phyloP scores from a whole-genome alignment of 53 echinoderm and acorn worm genomes.

The Arbacia lixula region DNA sequence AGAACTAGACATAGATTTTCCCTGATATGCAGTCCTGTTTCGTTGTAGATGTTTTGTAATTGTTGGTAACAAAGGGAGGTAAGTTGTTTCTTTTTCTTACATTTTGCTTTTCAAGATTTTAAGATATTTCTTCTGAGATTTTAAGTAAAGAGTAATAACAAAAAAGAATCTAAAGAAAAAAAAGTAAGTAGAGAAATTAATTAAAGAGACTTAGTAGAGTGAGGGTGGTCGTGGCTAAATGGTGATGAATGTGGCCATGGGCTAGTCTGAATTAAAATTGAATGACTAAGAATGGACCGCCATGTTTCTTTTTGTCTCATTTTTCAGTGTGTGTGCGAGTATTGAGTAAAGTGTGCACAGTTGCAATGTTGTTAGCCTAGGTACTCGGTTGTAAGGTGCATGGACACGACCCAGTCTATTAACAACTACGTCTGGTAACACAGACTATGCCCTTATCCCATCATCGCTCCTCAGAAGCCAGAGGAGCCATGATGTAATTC shows the following conservation, averaged over 20 bases:
- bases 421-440: too few relatives aligned
- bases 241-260: constrained; percentile 46
- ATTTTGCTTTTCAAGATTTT: constrained; percentile 41
- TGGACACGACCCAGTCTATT: too few relatives aligned
- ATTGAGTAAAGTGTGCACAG: too few relatives aligned
- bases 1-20: constrained; percentile 8
- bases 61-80: constrained; percentile 34
- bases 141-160: constrained; percentile 1
- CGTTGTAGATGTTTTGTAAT: constrained; percentile 49
- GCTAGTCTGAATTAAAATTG: constrained; percentile 47
- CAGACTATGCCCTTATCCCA: too few relatives aligned
- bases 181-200: constrained; percentile 40
- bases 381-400: too few relatives aligned
- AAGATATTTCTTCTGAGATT: constrained; percentile 37
- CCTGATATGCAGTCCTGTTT: background rate
- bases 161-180: constrained; percentile 2
- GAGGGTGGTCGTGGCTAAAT: constrained; percentile 11
- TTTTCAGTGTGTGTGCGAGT: too few relatives aligned
- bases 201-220: constrained; percentile 37
- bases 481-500: too few relatives aligned
- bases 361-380: too few relatives aligned
- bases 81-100: constrained; percentile 31
- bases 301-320: background rate
- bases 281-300: constrained; percentile 36
- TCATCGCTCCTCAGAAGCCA: too few relatives aligned